Conservation (phyloP, 2,113 vertebrate genomes). For the Myocastor coypus region DNA sequence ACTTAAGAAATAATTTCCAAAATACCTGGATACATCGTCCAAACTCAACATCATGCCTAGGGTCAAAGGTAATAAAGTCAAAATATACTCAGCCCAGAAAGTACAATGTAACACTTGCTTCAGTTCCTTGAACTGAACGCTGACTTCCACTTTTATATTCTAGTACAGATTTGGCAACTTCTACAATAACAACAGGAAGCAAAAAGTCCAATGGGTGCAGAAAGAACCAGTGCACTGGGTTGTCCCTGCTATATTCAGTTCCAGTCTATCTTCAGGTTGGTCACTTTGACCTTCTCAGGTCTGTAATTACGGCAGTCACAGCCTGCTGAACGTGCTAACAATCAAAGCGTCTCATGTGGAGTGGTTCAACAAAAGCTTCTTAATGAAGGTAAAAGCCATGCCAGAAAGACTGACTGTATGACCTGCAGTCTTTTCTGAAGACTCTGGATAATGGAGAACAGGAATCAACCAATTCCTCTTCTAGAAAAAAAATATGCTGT, state of each 20-base stretch:
- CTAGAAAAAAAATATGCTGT: background rate
- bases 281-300: constrained; percentile 83
- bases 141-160: constrained; percentile 69
- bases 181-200: background rate
- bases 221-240: constrained; percentile 45
- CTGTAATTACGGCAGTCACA: constrained; percentile 83
- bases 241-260: constrained; percentile 70
- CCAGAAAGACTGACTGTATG: constrained; percentile 66
- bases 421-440: constrained; percentile 58
- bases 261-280: constrained; percentile 79
- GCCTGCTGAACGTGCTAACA: constrained; percentile 75
- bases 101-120: background rate
- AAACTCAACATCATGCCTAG: background rate
- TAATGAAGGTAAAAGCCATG: constrained; percentile 62
- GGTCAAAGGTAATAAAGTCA: background rate
- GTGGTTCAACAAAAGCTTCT: constrained; percentile 77
- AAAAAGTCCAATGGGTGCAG: background rate
- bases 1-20: background rate
- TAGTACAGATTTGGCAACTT: constrained; percentile 57
- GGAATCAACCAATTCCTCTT: constrained; percentile 41
- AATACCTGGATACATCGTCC: background rate
- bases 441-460: constrained; percentile 45
- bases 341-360: constrained; percentile 79
- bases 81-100: background rate
- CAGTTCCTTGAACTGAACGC: background rate